A percentile compares a stretch with the other conserved stretches of the same genome.
These are phyloP conservation scores for Octopus sinensis DNA, from an alignment of 1,140 invertebrate genomes.

Conservation along the genomic window DNA sequence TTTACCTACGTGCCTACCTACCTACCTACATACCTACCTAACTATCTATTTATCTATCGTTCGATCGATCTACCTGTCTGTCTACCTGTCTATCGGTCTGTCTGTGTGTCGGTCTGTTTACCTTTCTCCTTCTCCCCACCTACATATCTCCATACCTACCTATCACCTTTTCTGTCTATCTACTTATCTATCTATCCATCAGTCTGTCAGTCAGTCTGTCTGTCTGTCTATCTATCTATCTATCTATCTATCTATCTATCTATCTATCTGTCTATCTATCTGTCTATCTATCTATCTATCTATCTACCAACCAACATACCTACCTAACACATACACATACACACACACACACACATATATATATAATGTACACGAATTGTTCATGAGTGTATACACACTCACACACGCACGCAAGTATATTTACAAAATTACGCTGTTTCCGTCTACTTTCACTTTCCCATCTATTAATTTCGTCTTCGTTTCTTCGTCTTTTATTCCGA, in stretches of 20 bases:
- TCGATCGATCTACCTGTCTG: no score
- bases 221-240: background rate
- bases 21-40: background rate
- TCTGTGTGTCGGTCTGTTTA: background rate
- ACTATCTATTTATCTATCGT: background rate
- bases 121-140: background rate
- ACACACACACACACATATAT: background rate
- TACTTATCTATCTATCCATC: background rate
- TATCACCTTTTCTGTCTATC: background rate
- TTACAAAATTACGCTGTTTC: background rate
- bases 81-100: background rate
- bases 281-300: constrained; percentile 8
- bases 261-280: background rate
- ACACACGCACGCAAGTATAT: background rate
- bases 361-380: background rate
- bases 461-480: background rate
- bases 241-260: background rate
- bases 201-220: background rate
- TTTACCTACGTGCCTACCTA: background rate
- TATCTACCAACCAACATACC: background rate
- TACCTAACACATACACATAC: background rate
- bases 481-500: no score
- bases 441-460: background rate
- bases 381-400: background rate
- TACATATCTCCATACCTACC: background rate